Evolutionary conservation across 2,888 invertebrate species (phyloP).

Genomic region (Micropterix aruncella): DNA sequence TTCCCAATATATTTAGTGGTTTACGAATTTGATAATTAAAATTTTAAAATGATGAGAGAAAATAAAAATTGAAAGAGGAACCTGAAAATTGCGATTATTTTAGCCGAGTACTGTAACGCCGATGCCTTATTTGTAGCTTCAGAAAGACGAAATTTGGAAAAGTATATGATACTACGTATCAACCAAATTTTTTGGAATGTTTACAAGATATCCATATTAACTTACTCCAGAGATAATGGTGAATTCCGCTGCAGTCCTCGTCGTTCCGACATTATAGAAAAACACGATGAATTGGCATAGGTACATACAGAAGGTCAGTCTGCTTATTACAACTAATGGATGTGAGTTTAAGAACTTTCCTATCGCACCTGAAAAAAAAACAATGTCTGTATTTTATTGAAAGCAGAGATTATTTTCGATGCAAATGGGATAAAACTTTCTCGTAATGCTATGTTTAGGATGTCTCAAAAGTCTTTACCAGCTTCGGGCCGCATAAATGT

Average conservation of each 20-base stretch:
- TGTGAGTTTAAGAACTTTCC: constrained; percentile 34
- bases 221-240: constrained; percentile 42
- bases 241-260: constrained; percentile 44
- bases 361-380: background rate
- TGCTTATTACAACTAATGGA: constrained; percentile 44
- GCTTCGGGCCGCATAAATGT: too few relatives aligned
- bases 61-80: constrained; percentile 3
- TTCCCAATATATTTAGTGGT: too few relatives aligned
- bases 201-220: constrained; percentile 4
- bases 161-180: too few relatives aligned
- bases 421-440: too few relatives aligned
- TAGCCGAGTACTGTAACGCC: too few relatives aligned
- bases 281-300: constrained; percentile 51
- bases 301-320: constrained; percentile 52
- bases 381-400: background rate
- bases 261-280: constrained; percentile 48
- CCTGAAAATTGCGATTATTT: background rate
- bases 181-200: background rate
- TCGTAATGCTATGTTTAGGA: too few relatives aligned
- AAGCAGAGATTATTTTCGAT: background rate
- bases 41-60: too few relatives aligned
- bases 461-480: too few relatives aligned
- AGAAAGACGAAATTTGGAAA: background rate
- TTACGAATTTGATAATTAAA: too few relatives aligned
- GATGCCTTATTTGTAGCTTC: too few relatives aligned